Evolutionary conservation across 2,113 vertebrate genomes (phyloP), one percentile per base, ranked within the genome.

Genomic region (Ameiurus melas): DNA sequence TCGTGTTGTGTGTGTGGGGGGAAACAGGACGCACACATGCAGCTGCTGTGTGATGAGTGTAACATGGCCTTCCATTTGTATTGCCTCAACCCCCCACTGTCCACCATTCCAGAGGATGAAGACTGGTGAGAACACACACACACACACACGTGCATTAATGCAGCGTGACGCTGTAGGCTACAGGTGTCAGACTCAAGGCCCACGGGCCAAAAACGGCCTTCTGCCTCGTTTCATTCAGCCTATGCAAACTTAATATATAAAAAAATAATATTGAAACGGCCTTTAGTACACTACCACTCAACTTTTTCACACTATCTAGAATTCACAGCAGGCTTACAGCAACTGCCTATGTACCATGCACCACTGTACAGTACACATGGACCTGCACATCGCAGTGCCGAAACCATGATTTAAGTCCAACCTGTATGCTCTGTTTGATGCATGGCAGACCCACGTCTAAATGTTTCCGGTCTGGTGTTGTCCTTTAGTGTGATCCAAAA

Each of bases 51-150:
- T 93, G 98, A 99, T 89, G 98, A 99, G 94, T 99, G 98, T 94
- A 99, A 99, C 94, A 97, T 98, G 98, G 98, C 98, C 68, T 99
- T 98, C 93, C 98, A 99, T 92, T 98, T 99, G 93, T 99, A 99
- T 95, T 99, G 98, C 92, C 95, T 99, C 94, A 98, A 96, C 92
- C 98, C 98, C 36, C 98, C 98, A 4, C 95, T 99, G 93, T 94
- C 96, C 93, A 97, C 97, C 93, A 97, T 99, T 94, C 98, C 98
- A 36, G 98, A 99, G 91, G 98, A 99, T 89, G 98, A 99, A 90
- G 98, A 99, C 94, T 99, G 98, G 98, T 99, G 96, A 96, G 95
- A 93, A 43, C 70, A 57, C 36, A 87, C 16, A 36, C 73, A 60
- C 68, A 64, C 5, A 57, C 66, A 81, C 12, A 19, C 36, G 55